Conservation (phyloP, 2,797 vertebrate species). For the Aulostomus chinensis region DNA sequence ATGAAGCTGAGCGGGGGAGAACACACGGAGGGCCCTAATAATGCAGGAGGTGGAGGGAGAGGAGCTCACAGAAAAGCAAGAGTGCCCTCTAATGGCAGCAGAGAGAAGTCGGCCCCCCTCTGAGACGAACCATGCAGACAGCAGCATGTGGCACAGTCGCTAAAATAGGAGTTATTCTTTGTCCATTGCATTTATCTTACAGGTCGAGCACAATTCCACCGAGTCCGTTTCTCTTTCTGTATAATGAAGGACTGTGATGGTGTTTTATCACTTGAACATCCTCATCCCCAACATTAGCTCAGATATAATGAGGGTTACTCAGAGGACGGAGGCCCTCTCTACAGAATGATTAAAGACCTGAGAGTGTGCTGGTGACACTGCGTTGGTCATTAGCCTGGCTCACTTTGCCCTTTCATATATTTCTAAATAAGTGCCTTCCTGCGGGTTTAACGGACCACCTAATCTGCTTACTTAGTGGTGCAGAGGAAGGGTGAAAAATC, state of each 20-base stretch:
- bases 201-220: conserved; percentile 71
- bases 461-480: conserved; percentile 76
- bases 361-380: conserved; percentile 68
- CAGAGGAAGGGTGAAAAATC: conserved; percentile 39
- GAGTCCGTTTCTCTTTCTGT: conserved; percentile 76
- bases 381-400: conserved; percentile 77
- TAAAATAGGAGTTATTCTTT: conserved; percentile 71
- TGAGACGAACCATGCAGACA: conserved; percentile 22
- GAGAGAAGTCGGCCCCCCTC: not conserved
- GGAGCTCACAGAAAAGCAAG: conserved; percentile 41
- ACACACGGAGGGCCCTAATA: not conserved
- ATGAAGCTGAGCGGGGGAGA: conserved; percentile 3
- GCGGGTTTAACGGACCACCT: conserved; percentile 76
- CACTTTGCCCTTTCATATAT: conserved; percentile 79
- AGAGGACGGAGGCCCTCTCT: conserved; percentile 74
- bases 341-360: conserved; percentile 75
- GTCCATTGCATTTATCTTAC: conserved; percentile 73
- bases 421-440: conserved; percentile 79
- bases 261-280: conserved; percentile 76
- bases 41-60: conserved; percentile 6
- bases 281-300: conserved; percentile 81
- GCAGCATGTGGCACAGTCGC: conserved; percentile 49
- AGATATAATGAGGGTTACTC: conserved; percentile 81
- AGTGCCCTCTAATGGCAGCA: conserved; percentile 71
- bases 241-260: conserved; percentile 75